phyloP scores from a whole-genome alignment of 2,888 invertebrate genomes.

The Tineola bisselliella region DNA sequence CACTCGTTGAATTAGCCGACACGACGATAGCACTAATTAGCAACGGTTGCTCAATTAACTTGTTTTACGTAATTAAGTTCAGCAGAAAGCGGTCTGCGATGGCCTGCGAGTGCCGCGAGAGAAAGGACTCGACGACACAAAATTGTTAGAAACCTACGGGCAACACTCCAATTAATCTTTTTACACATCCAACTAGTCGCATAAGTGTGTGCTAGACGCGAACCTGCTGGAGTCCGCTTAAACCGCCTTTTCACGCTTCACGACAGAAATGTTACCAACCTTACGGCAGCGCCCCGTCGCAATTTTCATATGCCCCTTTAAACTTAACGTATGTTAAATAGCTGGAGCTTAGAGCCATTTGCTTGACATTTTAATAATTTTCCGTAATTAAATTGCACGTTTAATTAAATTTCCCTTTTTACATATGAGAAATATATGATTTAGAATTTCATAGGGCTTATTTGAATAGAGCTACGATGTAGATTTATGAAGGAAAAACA shows the following conservation, averaged over 20 bases:
- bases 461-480: background rate
- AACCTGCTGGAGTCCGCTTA: conserved; percentile 16
- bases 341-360: conserved; percentile 4
- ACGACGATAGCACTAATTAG: conserved; percentile 63
- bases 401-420: conserved; percentile 7
- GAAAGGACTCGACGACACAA: conserved; percentile 44
- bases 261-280: conserved; percentile 54
- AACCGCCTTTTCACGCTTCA: conserved; percentile 26
- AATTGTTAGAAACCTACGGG: conserved; percentile 55
- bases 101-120: conserved; percentile 35
- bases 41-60: conserved; percentile 64
- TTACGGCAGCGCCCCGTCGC: conserved; percentile 57
- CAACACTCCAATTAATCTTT: conserved; percentile 68
- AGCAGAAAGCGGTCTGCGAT: conserved; percentile 44
- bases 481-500: background rate
- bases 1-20: conserved; percentile 58
- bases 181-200: conserved; percentile 63
- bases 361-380: conserved; percentile 24
- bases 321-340: conserved; percentile 36
- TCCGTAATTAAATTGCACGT: conserved; percentile 39
- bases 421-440: background rate
- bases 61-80: conserved; percentile 68
- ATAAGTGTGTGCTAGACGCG: conserved; percentile 46
- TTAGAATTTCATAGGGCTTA: background rate
- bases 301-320: conserved; percentile 61